phyloP scores from a whole-genome alignment of 2,113 vertebrate species.

The Gopherus flavomarginatus region DNA sequence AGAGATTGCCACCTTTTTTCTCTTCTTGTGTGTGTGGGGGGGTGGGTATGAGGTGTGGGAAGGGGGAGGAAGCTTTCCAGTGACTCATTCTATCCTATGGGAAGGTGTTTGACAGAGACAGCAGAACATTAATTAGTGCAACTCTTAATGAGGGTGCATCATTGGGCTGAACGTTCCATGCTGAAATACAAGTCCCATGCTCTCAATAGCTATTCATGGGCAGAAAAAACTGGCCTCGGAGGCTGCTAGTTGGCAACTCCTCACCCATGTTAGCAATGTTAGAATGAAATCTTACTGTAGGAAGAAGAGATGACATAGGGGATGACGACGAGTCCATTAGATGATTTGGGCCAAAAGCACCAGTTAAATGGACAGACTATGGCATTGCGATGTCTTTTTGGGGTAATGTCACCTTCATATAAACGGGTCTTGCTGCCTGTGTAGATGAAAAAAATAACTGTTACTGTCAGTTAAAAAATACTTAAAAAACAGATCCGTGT shows the following conservation, averaged over 20 bases:
- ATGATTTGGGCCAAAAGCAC: conserved; percentile 79
- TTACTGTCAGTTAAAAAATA: not conserved
- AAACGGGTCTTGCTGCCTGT: not conserved
- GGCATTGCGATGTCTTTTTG: conserved; percentile 64
- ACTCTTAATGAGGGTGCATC: not conserved
- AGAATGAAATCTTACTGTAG: conserved; percentile 66
- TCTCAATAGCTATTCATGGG: not conserved
- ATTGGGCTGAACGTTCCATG: not conserved
- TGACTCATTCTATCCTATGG: not conserved
- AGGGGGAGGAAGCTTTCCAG: not conserved
- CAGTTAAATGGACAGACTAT: conserved; percentile 70
- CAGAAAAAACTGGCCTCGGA: not conserved
- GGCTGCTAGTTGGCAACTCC: not conserved
- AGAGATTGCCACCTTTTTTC: not conserved
- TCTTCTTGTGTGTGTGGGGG: not conserved
- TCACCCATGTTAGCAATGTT: not conserved
- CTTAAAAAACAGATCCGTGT: not conserved
- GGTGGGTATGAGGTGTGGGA: not conserved
- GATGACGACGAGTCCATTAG: conserved; percentile 78
- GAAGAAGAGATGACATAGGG: conserved; percentile 72
- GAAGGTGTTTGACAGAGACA: not conserved
- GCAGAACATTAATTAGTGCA: not conserved
- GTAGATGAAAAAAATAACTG: not conserved
- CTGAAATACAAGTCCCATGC: not conserved
- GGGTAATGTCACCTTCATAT: conserved; percentile 71